Evolutionary conservation across 2,797 vertebrate species (phyloP).

Genomic region (Enteromius mattozi): DNA sequence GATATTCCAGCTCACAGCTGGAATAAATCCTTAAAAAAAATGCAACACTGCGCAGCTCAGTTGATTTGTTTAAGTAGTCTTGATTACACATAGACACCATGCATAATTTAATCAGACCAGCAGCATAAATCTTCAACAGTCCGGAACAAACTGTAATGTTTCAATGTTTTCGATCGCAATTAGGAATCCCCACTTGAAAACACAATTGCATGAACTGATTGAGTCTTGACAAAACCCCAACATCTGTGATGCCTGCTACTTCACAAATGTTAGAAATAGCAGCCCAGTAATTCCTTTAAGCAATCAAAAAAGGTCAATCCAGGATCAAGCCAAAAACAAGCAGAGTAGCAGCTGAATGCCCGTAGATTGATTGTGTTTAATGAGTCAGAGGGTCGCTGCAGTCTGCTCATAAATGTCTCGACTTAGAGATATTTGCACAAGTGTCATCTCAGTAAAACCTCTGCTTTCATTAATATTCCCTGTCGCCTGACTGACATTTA

Average conservation of each 20-base stretch:
- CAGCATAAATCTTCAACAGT: neutral
- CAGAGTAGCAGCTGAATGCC: constrained; percentile 61
- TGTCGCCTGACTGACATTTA: constrained; percentile 59
- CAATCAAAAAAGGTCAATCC: constrained; percentile 55
- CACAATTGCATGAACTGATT: constrained; percentile 11
- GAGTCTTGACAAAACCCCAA: neutral
- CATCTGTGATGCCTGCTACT: constrained; percentile 41
- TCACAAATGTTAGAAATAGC: constrained; percentile 66
- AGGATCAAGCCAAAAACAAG: constrained; percentile 58
- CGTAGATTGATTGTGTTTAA: constrained; percentile 59
- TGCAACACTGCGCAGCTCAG: constrained; percentile 38
- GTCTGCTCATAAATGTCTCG: constrained; percentile 61
- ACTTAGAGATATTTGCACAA: constrained; percentile 58
- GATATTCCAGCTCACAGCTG: constrained; percentile 52
- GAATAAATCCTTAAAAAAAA: constrained; percentile 52
- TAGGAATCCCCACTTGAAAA: neutral
- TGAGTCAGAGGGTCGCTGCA: constrained; percentile 56
- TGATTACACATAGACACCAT: constrained; percentile 54
- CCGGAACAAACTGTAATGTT: constrained; percentile 12
- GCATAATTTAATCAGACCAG: constrained; percentile 35
- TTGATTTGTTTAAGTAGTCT: constrained; percentile 50
- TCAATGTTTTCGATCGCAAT: constrained; percentile 21
- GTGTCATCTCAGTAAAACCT: constrained; percentile 54
- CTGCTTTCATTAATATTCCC: constrained; percentile 54
- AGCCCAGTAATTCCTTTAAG: constrained; percentile 68